Evolutionary conservation across 2,888 invertebrate species (phyloP).

Genomic region (Anoncus sp.): DNA sequence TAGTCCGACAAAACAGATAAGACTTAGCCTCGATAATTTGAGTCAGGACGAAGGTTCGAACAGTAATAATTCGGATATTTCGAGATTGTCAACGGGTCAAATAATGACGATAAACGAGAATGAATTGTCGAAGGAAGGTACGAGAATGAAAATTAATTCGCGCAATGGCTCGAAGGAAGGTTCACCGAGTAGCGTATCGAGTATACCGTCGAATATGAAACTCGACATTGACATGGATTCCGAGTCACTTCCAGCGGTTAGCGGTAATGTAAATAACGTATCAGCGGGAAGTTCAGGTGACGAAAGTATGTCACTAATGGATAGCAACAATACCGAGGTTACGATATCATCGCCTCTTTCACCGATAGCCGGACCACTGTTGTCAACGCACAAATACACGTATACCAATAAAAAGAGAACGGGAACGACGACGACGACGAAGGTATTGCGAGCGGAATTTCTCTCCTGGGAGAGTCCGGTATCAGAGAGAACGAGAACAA

Average conservation of each 20-base stretch:
- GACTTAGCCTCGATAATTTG: constrained; percentile 75
- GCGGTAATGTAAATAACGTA: constrained; percentile 76
- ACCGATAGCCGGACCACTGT: constrained; percentile 78
- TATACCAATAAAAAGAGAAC: constrained; percentile 81
- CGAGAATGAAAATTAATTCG: constrained; percentile 67
- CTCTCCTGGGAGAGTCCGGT: constrained; percentile 80
- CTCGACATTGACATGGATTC: constrained; percentile 79
- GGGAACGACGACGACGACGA: too few species aligned
- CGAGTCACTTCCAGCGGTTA: constrained; percentile 74
- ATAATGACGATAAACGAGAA: neutral
- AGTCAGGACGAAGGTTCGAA: constrained; percentile 80
- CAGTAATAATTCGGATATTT: constrained; percentile 77
- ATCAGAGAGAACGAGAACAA: constrained; percentile 79
- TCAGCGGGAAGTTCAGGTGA: constrained; percentile 79
- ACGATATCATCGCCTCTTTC: constrained; percentile 80
- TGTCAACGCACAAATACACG: constrained; percentile 80
- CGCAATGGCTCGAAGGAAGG: constrained; percentile 79
- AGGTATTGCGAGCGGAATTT: constrained; percentile 73
- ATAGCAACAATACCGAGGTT: constrained; percentile 76
- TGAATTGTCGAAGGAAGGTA: neutral
- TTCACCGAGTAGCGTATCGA: constrained; percentile 77
- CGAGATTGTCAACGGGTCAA: constrained; percentile 73
- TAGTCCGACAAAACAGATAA: constrained; percentile 72
- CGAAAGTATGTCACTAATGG: constrained; percentile 77
- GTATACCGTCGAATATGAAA: constrained; percentile 77